Evolutionary conservation across 1,140 invertebrate genomes (phyloP), one percentile per base, ranked within the genome.

Genomic region (Penaeus japonicus): DNA sequence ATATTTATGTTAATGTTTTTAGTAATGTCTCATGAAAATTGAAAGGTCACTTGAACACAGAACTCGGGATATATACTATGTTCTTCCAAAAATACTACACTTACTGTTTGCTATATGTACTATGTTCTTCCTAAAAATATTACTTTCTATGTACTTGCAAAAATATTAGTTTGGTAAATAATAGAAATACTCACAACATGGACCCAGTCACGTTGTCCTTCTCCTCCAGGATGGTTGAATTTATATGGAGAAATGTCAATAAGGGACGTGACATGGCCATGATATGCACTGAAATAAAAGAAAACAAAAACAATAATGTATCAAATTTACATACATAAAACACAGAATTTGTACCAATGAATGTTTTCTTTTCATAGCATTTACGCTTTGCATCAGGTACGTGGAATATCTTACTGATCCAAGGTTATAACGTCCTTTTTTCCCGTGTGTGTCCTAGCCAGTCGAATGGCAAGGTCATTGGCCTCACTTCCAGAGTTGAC

Each of bases 401-500:
- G 7, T 53, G 54, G 20, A 30, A 81, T 91, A 92, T 96, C 97
- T 97, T 95, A 99, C 98, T 99, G 97, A 92, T 99, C 98, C 22
- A 99, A 92, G 0, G 97, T 96, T 91, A 99, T 97, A 57, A 99
- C 94, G 92, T 99, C 98, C 91, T 96, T 95, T 78, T 96, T 95
- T 89, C 96, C 95, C 2, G 98, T 99, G 92, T 98, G 96, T 73
- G 97, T 95, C 85, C 96, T 94, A 1, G 98, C 97, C 70, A 99
- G 93, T 75, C 98, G 94, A 10, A 99, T 92, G 0, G 99, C 99
- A 90, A 99, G 93, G 93, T 99, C 99, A 93, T 99, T 99, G 3
- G 99, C 98, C 94, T 99, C 98, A 47, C 98, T 99, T n/a, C 98
- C 99, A 2, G 99, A 99, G 93, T 99, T 99, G 24, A 99, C 98